These are phyloP conservation scores for Gobio gobio DNA, from an alignment of 2,113 vertebrate species.

Conservation along the genomic window DNA sequence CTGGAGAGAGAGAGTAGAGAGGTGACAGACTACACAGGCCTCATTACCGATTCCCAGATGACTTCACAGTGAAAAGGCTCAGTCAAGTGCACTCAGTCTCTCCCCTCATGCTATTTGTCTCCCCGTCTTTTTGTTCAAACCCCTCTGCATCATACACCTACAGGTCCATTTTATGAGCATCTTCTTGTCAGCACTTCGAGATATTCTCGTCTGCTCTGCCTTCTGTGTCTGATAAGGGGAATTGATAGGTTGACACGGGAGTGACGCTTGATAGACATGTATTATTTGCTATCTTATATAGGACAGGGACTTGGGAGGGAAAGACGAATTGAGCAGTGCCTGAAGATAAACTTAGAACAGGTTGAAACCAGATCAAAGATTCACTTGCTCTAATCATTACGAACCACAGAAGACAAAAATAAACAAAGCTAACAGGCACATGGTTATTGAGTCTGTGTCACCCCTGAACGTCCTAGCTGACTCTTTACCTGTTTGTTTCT, in stretches of 20 bases:
- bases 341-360: conserved; percentile 36
- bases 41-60: conserved; percentile 56
- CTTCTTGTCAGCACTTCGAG: conserved; percentile 25
- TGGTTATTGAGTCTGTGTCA: background rate
- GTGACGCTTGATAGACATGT: conserved; percentile 41
- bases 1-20: conserved; percentile 52
- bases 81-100: conserved; percentile 55
- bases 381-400: conserved; percentile 17
- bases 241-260: conserved; percentile 10
- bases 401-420: background rate
- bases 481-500: conserved; percentile 34
- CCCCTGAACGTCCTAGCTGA: background rate
- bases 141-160: conserved; percentile 34
- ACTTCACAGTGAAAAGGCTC: conserved; percentile 50
- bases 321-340: background rate
- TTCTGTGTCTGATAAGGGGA: conserved; percentile 24
- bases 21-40: conserved; percentile 54
- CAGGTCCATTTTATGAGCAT: conserved; percentile 32
- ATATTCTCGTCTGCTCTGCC: conserved; percentile 46
- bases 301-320: conserved; percentile 22
- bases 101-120: conserved; percentile 37
- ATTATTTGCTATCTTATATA: conserved; percentile 37
- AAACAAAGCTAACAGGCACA: background rate
- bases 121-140: conserved; percentile 29
- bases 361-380: conserved; percentile 36